phyloP scores from a whole-genome alignment of 2,797 vertebrate genomes.

The Sandelia bainsii region DNA sequence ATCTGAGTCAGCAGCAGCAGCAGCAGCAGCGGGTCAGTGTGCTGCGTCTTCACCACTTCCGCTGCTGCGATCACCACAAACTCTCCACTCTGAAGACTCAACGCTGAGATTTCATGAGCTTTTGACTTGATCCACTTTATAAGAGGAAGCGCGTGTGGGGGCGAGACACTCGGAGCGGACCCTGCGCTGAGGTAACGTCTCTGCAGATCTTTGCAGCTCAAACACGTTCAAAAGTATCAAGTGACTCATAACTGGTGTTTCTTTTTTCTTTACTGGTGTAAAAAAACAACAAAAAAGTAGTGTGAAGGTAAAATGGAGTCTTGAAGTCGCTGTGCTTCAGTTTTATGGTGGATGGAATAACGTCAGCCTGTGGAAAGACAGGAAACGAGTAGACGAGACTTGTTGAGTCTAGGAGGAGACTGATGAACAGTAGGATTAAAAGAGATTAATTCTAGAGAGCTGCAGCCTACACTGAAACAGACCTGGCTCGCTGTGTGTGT shows the following conservation, averaged over 20 bases:
- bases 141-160: not conserved
- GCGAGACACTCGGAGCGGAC: not conserved
- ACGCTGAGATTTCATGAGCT: not conserved
- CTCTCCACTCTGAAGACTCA: not conserved
- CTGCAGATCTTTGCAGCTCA: constrained; percentile 1
- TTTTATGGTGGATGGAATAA: not conserved
- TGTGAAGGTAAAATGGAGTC: not conserved
- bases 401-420: constrained; percentile 20
- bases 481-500: no score
- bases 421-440: constrained; percentile 79
- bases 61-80: not conserved
- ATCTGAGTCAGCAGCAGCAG: constrained; percentile 60
- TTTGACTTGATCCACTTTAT: no score
- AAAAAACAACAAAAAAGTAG: no score
- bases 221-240: constrained; percentile 1
- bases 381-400: not conserved
- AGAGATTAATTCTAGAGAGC: not conserved
- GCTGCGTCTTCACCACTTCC: constrained; percentile 47
- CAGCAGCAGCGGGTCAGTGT: not conserved
- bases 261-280: not conserved
- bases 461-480: no score
- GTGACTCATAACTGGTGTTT: not conserved
- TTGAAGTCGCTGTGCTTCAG: not conserved
- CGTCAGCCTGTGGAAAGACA: not conserved
- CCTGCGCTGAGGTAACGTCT: constrained; percentile 51